Conservation (phyloP, 1,140 invertebrate species). For the Panulirus ornatus region DNA sequence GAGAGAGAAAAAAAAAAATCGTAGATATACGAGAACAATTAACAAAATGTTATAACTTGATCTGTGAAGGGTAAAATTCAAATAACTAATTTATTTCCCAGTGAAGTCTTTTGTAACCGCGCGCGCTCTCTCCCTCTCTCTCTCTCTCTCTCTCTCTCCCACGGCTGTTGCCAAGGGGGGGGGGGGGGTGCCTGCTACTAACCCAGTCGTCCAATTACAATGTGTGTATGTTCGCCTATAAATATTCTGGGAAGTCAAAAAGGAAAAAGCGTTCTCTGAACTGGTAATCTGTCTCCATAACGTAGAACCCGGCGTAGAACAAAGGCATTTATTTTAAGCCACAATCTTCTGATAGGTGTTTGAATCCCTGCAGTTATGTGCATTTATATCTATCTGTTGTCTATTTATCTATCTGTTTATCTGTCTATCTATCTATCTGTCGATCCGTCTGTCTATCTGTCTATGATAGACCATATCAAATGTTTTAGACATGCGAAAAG, state of each 20-base stretch:
- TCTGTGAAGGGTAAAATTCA: neutral
- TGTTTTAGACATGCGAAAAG: too few relatives aligned
- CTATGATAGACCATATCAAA: too few relatives aligned
- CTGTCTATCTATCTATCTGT: too few relatives aligned
- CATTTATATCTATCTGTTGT: too few relatives aligned
- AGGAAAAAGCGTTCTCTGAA: neutral
- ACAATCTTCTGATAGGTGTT: too few relatives aligned
- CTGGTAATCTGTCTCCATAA: neutral
- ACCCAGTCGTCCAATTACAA: neutral
- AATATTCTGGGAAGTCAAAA: neutral
- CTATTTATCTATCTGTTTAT: too few relatives aligned
- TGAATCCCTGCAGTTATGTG: too few relatives aligned
- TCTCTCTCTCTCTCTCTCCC: neutral
- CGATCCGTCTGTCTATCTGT: too few relatives aligned
- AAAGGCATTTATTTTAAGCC: too few relatives aligned
- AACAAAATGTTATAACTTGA: neutral
- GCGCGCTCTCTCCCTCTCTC: neutral
- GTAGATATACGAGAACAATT: neutral
- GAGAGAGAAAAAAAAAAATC: neutral
- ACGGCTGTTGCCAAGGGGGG: neutral
- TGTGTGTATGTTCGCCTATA: neutral
- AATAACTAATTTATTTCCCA: neutral
- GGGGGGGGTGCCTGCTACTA: neutral
- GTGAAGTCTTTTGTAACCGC: neutral
- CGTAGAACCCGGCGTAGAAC: neutral